A percentile compares a stretch with the other conserved stretches of the same genome.
phyloP scores from a whole-genome alignment of 2,113 vertebrate species.

The Alligator mississippiensis region DNA sequence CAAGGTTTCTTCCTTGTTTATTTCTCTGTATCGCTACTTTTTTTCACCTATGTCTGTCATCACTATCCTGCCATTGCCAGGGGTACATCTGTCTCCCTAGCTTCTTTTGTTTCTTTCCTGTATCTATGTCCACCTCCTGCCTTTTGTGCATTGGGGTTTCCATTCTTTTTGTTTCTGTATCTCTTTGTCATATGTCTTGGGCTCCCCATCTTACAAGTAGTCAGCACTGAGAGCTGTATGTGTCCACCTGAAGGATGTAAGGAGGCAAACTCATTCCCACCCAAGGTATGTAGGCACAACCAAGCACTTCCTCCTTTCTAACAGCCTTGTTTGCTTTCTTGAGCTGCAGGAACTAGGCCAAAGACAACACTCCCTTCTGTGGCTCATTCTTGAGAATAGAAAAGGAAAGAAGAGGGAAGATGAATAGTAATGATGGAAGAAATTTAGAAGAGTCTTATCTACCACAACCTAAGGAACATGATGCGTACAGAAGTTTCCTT shows the following conservation, averaged over 20 bases:
- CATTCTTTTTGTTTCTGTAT: not conserved
- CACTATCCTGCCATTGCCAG: not conserved
- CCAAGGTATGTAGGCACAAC: not conserved
- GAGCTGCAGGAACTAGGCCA: fast-evolving
- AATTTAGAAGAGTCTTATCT: not conserved
- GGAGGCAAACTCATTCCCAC: not conserved
- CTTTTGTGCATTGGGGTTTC: not conserved
- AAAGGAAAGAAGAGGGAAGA: not conserved
- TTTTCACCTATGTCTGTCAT: not conserved
- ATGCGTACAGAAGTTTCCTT: not conserved
- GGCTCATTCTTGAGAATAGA: not conserved
- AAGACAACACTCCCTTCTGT: fast-evolving
- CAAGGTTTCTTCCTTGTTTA: not conserved
- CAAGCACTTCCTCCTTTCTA: not conserved
- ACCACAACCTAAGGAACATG: not conserved
- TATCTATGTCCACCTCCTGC: fast-evolving
- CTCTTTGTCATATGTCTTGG: not conserved
- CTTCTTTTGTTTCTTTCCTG: not conserved
- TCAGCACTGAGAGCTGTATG: not conserved
- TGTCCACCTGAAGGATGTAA: not conserved
- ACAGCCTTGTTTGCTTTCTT: fast-evolving
- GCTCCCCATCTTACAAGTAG: not conserved
- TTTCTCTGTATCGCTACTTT: not conserved
- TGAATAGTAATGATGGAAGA: not conserved
- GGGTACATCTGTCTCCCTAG: no score